Percentiles rank a stretch among this genome's conserved stretches.
Evolutionary conservation across 2,113 vertebrate species (phyloP).

Genomic region (Seriola quinqueradiata): DNA sequence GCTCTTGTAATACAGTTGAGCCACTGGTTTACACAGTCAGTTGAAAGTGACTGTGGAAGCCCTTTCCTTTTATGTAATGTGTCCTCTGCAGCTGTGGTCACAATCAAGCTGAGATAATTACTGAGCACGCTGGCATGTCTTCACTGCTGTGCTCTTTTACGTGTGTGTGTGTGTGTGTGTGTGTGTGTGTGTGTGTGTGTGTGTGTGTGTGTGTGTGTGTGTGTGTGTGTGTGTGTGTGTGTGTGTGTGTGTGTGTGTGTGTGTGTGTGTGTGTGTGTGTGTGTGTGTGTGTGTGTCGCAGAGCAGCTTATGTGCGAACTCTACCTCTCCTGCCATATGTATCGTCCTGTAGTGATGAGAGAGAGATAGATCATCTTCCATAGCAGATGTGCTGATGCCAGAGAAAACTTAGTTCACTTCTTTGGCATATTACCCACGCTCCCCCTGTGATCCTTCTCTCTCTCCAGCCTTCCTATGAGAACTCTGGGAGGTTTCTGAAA

Average conservation of each 20-base stretch:
- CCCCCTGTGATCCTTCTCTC: constrained; percentile 60
- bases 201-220: not conserved
- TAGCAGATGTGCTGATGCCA: constrained; percentile 72
- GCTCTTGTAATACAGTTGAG: constrained; percentile 25
- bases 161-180: constrained; percentile 31
- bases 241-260: constrained; percentile 31
- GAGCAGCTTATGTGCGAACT: constrained; percentile 34
- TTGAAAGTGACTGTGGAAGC: constrained; percentile 25
- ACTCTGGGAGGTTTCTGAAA: constrained; percentile 66
- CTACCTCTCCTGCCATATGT: constrained; percentile 50
- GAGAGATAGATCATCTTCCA: constrained; percentile 50
- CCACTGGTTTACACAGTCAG: constrained; percentile 30
- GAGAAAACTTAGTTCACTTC: constrained; percentile 72
- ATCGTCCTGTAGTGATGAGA: constrained; percentile 45
- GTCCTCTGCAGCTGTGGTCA: constrained; percentile 64
- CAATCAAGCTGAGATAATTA: constrained; percentile 68
- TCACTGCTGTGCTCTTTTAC: constrained; percentile 17
- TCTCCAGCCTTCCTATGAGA: constrained; percentile 55
- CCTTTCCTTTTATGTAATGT: constrained; percentile 52
- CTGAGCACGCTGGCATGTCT: constrained; percentile 36
- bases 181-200: constrained; percentile 9
- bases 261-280: constrained; percentile 9
- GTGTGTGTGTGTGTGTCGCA: not conserved
- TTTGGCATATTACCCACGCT: constrained; percentile 63
- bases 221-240: constrained; percentile 34